phyloP scores from a whole-genome alignment of 1,140 invertebrate species.

The Colletes latitarsis region DNA sequence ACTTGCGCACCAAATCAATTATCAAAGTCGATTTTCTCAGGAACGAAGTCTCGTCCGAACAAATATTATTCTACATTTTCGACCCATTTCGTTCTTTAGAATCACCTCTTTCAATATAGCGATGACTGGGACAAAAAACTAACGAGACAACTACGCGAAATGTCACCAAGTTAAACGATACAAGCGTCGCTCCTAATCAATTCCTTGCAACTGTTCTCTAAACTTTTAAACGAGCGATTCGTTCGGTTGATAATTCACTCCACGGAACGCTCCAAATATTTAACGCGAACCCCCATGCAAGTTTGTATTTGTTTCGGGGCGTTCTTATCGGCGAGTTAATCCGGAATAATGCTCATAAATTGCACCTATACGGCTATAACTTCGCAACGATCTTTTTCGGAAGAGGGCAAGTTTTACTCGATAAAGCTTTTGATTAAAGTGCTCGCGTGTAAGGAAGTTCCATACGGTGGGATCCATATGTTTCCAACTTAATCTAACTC shows the following conservation, averaged over 20 bases:
- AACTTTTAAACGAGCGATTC: neutral
- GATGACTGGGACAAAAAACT: no score
- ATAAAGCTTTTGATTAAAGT: constrained; percentile 66
- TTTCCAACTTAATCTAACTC: constrained; percentile 67
- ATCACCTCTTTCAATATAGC: no score
- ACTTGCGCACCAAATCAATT: no score
- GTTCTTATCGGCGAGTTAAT: neutral
- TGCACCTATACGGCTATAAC: constrained; percentile 27
- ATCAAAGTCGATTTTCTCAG: no score
- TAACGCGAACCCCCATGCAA: neutral
- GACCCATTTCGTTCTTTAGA: no score
- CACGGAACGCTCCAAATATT: neutral
- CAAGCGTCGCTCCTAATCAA: no score
- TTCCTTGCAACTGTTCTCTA: no score
- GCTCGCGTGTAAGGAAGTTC: constrained; percentile 66
- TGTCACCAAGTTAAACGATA: no score
- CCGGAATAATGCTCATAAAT: constrained; percentile 50
- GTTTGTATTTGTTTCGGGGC: neutral
- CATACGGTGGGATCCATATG: constrained; percentile 62
- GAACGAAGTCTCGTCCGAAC: no score
- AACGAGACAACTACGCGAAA: no score
- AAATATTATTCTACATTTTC: no score
- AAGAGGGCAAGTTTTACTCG: constrained; percentile 56
- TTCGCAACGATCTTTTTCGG: constrained; percentile 53
- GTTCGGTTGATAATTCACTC: neutral